Conservation (phyloP, 2,797 vertebrate species). For the Pangasius krempfi region DNA sequence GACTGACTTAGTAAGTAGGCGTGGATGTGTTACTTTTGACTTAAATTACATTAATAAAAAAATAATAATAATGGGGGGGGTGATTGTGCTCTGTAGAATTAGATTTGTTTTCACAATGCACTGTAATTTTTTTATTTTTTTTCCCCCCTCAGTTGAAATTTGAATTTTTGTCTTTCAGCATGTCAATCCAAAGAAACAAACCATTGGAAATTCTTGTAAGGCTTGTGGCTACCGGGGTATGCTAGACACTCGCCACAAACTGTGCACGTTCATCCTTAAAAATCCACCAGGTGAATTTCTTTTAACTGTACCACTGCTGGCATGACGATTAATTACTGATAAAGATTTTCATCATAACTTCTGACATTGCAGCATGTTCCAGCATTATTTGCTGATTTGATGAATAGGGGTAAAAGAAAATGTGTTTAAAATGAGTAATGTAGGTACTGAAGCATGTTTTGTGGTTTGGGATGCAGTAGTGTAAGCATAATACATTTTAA, state of each 20-base stretch:
- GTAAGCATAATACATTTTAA: not conserved
- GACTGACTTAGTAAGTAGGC: constrained; percentile 92
- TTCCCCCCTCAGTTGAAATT: not conserved
- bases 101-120: not conserved
- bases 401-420: not conserved
- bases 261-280: constrained; percentile 99
- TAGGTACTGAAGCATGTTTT: not conserved
- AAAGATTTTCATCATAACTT: not conserved
- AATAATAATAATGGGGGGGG: too few relatives aligned
- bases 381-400: not conserved
- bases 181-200: constrained; percentile 99
- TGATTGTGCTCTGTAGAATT: not conserved
- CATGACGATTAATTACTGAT: too few relatives aligned
- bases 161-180: constrained; percentile 74
- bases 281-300: constrained; percentile 94
- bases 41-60: not conserved
- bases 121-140: not conserved
- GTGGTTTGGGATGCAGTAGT: not conserved
- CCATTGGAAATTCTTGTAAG: constrained; percentile 98
- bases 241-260: constrained; percentile 99
- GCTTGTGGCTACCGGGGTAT: constrained; percentile 98
- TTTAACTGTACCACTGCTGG: not conserved
- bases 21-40: not conserved
- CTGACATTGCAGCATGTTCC: not conserved
- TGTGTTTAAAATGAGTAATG: not conserved